These are phyloP conservation scores for Maccullochella peelii DNA, from an alignment of 2,113 vertebrate genomes.

Conservation along the genomic window DNA sequence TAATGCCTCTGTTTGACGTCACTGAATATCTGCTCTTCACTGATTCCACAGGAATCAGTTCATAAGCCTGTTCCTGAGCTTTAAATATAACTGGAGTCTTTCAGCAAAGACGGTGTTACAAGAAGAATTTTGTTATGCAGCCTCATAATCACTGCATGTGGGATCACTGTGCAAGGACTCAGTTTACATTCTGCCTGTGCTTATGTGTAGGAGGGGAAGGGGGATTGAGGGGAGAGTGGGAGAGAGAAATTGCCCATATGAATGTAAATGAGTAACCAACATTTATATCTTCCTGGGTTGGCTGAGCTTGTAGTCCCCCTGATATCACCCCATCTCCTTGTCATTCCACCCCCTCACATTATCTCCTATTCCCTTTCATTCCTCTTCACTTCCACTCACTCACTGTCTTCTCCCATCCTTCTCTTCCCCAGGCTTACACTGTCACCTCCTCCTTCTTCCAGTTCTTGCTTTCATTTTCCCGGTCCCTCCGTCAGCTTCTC, in stretches of 20 bases:
- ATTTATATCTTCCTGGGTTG: slow-evolving; percentile 29
- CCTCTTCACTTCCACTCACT: slow-evolving; percentile 15
- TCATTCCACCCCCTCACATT: slow-evolving; percentile 45
- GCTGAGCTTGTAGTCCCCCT: slow-evolving; percentile 27
- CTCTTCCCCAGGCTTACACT: background rate
- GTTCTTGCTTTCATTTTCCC: slow-evolving; percentile 35
- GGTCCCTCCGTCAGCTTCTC: slow-evolving; percentile 35
- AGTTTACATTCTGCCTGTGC: slow-evolving; percentile 8
- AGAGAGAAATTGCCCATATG: slow-evolving; percentile 14
- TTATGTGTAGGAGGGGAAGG: slow-evolving; percentile 24
- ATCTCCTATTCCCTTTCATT: slow-evolving; percentile 48
- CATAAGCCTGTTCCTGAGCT: background rate
- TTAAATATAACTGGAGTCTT: background rate
- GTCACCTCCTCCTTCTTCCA: slow-evolving; percentile 19
- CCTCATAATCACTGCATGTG: no score
- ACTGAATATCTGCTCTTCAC: background rate
- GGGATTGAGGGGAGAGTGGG: background rate
- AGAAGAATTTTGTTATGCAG: background rate
- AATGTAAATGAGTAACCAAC: slow-evolving; percentile 49
- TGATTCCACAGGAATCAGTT: background rate
- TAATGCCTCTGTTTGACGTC: background rate
- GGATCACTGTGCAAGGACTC: background rate
- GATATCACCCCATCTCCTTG: slow-evolving; percentile 28
- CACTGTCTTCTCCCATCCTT: slow-evolving; percentile 12
- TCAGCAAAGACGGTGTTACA: background rate